Conservation (phyloP, 2,113 vertebrate genomes). For the Gopherus evgoodei region DNA sequence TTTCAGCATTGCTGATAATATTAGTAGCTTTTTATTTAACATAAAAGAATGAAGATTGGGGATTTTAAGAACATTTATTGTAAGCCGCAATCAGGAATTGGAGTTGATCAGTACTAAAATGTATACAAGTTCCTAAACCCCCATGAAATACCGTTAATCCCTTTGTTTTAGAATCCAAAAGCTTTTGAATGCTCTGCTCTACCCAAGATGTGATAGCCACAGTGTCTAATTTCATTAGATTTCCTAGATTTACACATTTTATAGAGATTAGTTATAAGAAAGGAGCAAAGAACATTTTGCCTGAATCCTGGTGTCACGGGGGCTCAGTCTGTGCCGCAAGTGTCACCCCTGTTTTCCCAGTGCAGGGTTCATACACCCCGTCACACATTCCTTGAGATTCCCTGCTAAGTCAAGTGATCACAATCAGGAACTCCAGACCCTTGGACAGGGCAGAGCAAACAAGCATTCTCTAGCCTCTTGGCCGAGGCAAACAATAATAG, state of each 20-base stretch:
- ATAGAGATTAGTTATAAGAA: fast-evolving
- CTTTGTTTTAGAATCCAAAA: fast-evolving
- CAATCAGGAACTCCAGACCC: not conserved
- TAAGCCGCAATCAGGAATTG: not conserved
- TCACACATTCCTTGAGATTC: not conserved
- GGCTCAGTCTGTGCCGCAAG: not conserved
- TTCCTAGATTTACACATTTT: not conserved
- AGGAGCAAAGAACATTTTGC: fast-evolving
- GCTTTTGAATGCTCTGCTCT: fast-evolving
- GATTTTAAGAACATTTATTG: not conserved
- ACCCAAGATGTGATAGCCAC: fast-evolving
- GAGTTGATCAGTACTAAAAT: not conserved
- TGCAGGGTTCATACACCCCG: not conserved
- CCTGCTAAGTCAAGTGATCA: not conserved
- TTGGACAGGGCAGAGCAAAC: not conserved
- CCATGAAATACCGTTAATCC: fast-evolving
- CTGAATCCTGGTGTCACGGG: not conserved
- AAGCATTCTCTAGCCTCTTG: no score
- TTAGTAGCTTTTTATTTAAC: not conserved
- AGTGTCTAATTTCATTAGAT: not conserved
- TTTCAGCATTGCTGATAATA: not conserved
- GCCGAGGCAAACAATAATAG: no score
- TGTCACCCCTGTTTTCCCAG: not conserved
- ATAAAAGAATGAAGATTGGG: not conserved
- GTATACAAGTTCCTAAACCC: not conserved